Evolutionary conservation across 2,888 invertebrate genomes (phyloP).

Genomic region (Drosophila neotestacea): DNA sequence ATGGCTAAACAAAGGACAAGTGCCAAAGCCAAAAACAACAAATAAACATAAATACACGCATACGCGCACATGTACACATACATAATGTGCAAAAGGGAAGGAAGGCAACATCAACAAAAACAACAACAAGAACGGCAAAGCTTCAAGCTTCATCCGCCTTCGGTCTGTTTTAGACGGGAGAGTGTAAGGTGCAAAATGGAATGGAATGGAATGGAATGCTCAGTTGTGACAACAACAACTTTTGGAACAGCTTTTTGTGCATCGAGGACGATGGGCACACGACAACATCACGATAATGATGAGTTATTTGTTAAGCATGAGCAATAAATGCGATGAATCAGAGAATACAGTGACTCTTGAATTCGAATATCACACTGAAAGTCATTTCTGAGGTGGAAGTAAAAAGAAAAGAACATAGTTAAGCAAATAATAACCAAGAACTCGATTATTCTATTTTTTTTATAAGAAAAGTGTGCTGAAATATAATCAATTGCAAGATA

Average conservation of each 20-base stretch:
- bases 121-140: slow-evolving; percentile 40
- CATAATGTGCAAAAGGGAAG: slow-evolving; percentile 15
- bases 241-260: slow-evolving; percentile 73
- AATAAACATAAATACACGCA: slow-evolving; percentile 32
- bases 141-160: slow-evolving; percentile 53
- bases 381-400: slow-evolving; percentile 18
- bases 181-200: slow-evolving; percentile 47
- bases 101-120: slow-evolving; percentile 8
- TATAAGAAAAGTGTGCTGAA: background rate
- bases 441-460: background rate
- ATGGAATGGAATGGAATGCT: slow-evolving; percentile 57
- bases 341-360: slow-evolving; percentile 30
- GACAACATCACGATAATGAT: slow-evolving; percentile 54
- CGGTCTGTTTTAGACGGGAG: slow-evolving; percentile 25
- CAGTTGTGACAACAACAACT: slow-evolving; percentile 59
- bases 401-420: background rate
- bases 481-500: slow-evolving; percentile 13
- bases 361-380: slow-evolving; percentile 9
- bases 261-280: slow-evolving; percentile 48
- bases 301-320: slow-evolving; percentile 37
- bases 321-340: slow-evolving; percentile 52
- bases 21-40: slow-evolving; percentile 41
- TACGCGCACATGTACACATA: slow-evolving; percentile 14
- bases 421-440: background rate
- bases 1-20: slow-evolving; percentile 56